Base-by-base conservation (phyloP, 2,888 invertebrate species). In the Vanessa cardui region DNA sequence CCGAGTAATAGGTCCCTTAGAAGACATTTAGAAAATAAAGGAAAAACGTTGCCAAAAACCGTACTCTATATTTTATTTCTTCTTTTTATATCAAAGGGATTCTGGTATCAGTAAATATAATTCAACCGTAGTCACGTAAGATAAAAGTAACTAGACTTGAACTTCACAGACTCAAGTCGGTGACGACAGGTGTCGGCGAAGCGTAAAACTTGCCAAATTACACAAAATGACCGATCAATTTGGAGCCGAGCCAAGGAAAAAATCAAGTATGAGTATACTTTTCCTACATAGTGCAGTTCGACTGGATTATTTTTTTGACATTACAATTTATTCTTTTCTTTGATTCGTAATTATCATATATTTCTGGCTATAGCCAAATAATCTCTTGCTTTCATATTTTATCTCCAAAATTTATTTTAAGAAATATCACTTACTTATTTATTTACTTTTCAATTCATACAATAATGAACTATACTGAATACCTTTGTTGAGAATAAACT, bases 181-280 rank as follows among this genome's bases (percentile, higher is more conserved):
- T 77, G 82, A 81, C 81, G 86, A 86, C 89, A 90, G 90, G 89
- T 90, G 90, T 80, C 81, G 74, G 74, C 74, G 77, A 74, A 76
- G 78, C 76, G 79, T 80, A 83, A 82, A 81, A 79, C 78, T 83
- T 88, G 90, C 89, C 91, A 90, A 90, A 89, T 85, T 77, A 83
- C 83, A 81, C 73, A 77, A 82, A 85, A 85, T 80, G 78, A 85
- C 83, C 81, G 76, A 76, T 81, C 85, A 80, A 85, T 88, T 89
- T 90, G 89, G 88, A 81, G 47, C 3, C 6, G 4, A 5, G 85
- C 90, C 90, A 89, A 82, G 64, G 68, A 70, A 73, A 72, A 26
- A 79, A 80, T 77, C 77, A 77, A 78, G 76, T 68, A 74, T 73
- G 76, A 76, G 70, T 75, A 73, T 75, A 74, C 73, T 78, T 70